Percentiles rank a stretch among this genome's conserved stretches.
phyloP scores from a whole-genome alignment of 2,888 invertebrate species.

The Lasioglossum figueresi region DNA sequence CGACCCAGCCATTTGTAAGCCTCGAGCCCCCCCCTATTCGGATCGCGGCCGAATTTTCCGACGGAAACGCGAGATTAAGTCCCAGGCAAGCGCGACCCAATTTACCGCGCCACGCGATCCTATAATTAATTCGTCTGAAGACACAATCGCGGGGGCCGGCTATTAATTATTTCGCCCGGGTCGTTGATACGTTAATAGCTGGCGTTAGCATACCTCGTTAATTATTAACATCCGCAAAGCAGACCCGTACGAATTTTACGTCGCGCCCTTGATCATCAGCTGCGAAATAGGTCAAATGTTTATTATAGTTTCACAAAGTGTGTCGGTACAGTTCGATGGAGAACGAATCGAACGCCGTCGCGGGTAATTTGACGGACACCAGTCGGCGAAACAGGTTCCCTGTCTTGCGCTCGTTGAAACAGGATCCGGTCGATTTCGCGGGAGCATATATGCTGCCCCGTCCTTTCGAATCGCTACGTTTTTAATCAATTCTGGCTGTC shows the following conservation, averaged over 20 bases:
- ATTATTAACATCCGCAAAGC: background rate
- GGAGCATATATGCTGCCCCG: background rate
- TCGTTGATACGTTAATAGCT: constrained; percentile 21
- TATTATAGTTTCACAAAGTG: background rate
- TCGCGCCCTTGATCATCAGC: background rate
- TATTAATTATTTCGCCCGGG: constrained; percentile 26
- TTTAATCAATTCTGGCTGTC: background rate
- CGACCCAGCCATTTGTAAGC: constrained; percentile 33
- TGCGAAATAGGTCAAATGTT: background rate
- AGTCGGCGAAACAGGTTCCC: constrained; percentile 22
- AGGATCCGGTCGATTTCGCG: background rate
- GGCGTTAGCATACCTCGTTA: constrained; percentile 24
- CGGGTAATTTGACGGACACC: background rate
- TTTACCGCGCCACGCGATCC: constrained; percentile 14
- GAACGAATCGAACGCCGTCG: background rate
- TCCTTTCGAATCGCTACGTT: background rate
- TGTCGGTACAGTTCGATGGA: background rate
- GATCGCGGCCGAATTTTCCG: constrained; percentile 3
- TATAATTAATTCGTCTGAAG: constrained; percentile 25
- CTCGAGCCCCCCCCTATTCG: background rate
- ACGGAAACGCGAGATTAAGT: constrained; percentile 20
- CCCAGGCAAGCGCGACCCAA: background rate
- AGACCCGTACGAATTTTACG: background rate
- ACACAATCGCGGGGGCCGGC: background rate
- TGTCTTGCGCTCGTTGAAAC: constrained; percentile 32